Evolutionary conservation across 2,888 invertebrate genomes (phyloP), one percentile per base, ranked within the genome.

Genomic region (Patella pellucida): DNA sequence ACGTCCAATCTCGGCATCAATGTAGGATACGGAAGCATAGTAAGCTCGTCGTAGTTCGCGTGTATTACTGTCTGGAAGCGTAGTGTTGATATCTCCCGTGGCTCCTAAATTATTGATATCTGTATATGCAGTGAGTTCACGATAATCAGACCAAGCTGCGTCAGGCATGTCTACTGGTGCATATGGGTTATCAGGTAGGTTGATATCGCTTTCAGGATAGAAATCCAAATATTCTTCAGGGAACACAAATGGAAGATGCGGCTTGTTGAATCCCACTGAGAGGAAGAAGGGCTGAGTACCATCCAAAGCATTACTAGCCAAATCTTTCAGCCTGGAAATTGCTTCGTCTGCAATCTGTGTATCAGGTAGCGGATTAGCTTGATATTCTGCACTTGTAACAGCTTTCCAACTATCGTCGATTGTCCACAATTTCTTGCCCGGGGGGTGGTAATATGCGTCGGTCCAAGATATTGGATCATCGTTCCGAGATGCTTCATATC

Each of bases 201-300:
- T 52, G 3, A 76, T 75, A 27, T 70, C 52, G 7, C 50, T 72
- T 19, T 71, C 56, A 16, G 82, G 81, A 27, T 82, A 82, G 92
- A 91, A 92, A 95, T 95, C 92, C 82, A 95, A 91, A 92, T 94
- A 96, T 88, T 94, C 91, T 80, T 91, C 88, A 0, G 96, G 97
- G 92, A 94, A 96, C 86, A 95, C 96, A 16, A 96, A 92, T 96
- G 95, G 88, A 95, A 62, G 62, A 19, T 62, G 62, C 11, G 62
- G 62, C 23, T 62, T 62, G 23, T 62, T 14, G 23, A 62, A 96
- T 0, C 97, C 97, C 84, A 96, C 93, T 2, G 95, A 96, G 56
- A 97, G 90, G 83, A 97, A 95, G 87, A 94, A 96, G 7, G 96
- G 95, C 74, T 91, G 89, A 19, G 86, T 84, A 80, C 86, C 81